Percentiles rank a stretch among this genome's conserved stretches.
These are phyloP conservation scores for Chaetops frenatus DNA, from an alignment of 2,113 vertebrate species.

Conservation along the genomic window DNA sequence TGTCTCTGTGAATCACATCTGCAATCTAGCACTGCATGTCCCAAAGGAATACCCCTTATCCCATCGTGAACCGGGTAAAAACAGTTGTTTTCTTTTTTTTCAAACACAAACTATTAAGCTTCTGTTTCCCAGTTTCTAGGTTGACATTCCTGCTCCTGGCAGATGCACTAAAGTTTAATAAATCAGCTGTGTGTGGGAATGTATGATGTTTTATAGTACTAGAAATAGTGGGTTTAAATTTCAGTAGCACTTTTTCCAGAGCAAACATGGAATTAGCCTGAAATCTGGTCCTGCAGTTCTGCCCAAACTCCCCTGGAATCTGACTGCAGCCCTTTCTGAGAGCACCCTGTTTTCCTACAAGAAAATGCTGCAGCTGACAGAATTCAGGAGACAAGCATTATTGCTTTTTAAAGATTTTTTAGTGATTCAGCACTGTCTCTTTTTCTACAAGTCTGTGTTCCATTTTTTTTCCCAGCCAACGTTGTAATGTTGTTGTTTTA, in stretches of 20 bases:
- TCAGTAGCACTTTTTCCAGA: not conserved
- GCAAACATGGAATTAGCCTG: not conserved
- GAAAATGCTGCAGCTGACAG: not conserved
- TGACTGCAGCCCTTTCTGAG: not conserved
- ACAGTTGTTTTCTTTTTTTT: not conserved
- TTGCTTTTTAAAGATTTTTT: not conserved
- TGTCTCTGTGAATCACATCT: constrained; percentile 25
- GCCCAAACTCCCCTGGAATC: not conserved
- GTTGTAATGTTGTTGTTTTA: not conserved
- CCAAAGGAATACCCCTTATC: not conserved
- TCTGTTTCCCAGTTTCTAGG: not conserved
- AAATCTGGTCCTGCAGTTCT: not conserved
- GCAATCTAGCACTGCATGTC: not conserved
- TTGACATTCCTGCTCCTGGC: not conserved
- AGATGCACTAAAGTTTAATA: not conserved
- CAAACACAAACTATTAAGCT: not conserved
- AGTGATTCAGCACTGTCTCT: not conserved
- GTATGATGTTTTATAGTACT: not conserved
- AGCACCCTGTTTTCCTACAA: not conserved
- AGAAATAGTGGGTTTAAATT: not conserved
- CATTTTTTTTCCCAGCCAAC: not conserved
- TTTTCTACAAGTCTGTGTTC: not conserved
- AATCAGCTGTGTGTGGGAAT: not conserved
- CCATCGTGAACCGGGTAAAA: not conserved
- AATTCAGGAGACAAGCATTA: not conserved